Evolutionary conservation across 2,113 vertebrate species (phyloP).

Genomic region (Semnopithecus entellus): DNA sequence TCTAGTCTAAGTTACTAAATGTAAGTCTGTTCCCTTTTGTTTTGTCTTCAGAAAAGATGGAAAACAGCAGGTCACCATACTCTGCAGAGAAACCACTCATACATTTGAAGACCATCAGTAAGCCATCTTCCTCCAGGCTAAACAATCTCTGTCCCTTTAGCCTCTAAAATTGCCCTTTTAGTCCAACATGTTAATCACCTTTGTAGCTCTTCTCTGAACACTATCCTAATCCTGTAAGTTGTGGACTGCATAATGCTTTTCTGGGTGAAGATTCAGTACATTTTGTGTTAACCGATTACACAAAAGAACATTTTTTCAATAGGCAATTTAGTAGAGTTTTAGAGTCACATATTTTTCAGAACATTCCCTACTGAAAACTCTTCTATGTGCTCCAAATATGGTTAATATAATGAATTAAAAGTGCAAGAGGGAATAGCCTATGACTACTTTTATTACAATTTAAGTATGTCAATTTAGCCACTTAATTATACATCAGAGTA

Average conservation of each 20-base stretch:
- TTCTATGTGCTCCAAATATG: background rate
- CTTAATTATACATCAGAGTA: background rate
- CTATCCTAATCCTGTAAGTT: background rate
- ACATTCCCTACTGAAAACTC: background rate
- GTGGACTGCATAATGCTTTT: background rate
- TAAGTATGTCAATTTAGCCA: background rate
- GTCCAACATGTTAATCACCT: background rate
- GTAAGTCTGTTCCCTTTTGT: background rate
- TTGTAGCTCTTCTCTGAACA: background rate
- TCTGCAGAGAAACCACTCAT: background rate
- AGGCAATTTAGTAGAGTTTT: background rate
- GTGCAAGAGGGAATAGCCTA: background rate
- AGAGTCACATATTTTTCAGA: background rate
- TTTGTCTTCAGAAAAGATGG: background rate
- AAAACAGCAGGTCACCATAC: background rate
- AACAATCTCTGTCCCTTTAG: background rate
- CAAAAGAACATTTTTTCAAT: background rate
- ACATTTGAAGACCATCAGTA: background rate
- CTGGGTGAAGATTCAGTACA: background rate
- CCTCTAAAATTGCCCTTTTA: background rate
- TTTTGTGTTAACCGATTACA: background rate
- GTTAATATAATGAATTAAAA: conserved; percentile 13
- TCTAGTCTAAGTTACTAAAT: background rate
- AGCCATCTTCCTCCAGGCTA: background rate
- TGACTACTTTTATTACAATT: background rate